phyloP scores from a whole-genome alignment of 2,888 invertebrate genomes.

The Metalampra italica region DNA sequence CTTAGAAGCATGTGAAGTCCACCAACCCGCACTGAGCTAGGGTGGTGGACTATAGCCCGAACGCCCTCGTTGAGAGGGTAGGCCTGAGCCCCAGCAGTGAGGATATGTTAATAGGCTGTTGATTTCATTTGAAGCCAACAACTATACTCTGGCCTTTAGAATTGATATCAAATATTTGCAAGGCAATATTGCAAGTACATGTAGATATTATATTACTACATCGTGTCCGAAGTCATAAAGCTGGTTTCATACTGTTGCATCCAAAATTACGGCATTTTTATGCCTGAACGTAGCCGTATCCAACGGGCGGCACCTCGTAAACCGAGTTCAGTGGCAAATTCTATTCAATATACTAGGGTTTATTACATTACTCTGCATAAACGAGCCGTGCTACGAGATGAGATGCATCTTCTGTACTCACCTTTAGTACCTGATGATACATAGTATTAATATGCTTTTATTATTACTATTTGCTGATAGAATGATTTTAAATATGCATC shows the following conservation, averaged over 20 bases:
- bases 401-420: conserved; percentile 2
- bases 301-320: conserved; percentile 55
- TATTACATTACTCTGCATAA: conserved; percentile 48
- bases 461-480: too few relatives aligned
- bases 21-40: too few relatives aligned
- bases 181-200: background rate
- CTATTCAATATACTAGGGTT: conserved; percentile 55
- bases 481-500: too few relatives aligned
- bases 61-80: too few relatives aligned
- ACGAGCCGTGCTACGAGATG: conserved; percentile 16
- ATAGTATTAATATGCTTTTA: too few relatives aligned
- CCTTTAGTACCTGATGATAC: too few relatives aligned
- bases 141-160: background rate
- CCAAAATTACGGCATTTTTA: conserved; percentile 64
- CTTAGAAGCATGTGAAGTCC: too few relatives aligned
- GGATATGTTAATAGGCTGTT: too few relatives aligned
- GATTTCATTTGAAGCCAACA: too few relatives aligned
- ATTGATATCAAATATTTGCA: background rate
- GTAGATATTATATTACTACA: conserved; percentile 1
- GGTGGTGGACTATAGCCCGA: too few relatives aligned
- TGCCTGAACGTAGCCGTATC: conserved; percentile 41
- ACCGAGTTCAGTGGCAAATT: conserved; percentile 48
- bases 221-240: conserved; percentile 33
- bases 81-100: too few relatives aligned
- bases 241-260: conserved; percentile 53